A percentile compares a stretch with the other conserved stretches of the same genome.
These are phyloP conservation scores for Chaetorhynchus papuensis DNA, from an alignment of 2,113 vertebrate species.

Conservation along the genomic window DNA sequence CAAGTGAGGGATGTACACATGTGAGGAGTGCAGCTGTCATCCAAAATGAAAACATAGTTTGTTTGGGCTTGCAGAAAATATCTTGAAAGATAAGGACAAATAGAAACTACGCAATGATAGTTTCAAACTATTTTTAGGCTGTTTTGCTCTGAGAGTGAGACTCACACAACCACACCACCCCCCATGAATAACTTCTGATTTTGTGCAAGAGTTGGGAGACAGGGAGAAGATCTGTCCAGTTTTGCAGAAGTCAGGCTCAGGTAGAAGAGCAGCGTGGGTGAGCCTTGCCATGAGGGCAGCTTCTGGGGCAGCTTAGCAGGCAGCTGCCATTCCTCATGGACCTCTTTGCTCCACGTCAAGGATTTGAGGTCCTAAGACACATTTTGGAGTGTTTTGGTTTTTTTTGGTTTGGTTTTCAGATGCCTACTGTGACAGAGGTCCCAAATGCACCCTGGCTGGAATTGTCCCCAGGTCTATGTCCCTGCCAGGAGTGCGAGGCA, in stretches of 20 bases:
- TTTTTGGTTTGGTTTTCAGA: background rate
- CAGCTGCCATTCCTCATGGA: background rate
- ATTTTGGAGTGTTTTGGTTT: background rate
- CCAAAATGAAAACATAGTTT: background rate
- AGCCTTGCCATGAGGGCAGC: accelerated
- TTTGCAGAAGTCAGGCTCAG: background rate
- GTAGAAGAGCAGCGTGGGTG: accelerated
- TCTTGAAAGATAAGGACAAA: background rate
- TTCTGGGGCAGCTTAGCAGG: background rate
- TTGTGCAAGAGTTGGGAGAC: background rate
- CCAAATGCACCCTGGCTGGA: background rate
- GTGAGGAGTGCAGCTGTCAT: background rate
- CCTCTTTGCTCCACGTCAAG: background rate
- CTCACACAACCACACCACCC: background rate
- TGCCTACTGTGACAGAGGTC: background rate
- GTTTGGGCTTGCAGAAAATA: background rate
- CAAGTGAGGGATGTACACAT: background rate
- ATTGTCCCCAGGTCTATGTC: accelerated
- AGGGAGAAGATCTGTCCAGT: background rate
- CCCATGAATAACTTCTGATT: background rate
- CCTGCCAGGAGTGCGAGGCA: accelerated
- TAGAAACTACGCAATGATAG: background rate
- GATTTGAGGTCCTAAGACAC: background rate
- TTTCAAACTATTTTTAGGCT: background rate
- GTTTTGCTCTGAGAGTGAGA: background rate